Conservation (phyloP, 2,113 vertebrate genomes). For the Pedionomus torquatus region DNA sequence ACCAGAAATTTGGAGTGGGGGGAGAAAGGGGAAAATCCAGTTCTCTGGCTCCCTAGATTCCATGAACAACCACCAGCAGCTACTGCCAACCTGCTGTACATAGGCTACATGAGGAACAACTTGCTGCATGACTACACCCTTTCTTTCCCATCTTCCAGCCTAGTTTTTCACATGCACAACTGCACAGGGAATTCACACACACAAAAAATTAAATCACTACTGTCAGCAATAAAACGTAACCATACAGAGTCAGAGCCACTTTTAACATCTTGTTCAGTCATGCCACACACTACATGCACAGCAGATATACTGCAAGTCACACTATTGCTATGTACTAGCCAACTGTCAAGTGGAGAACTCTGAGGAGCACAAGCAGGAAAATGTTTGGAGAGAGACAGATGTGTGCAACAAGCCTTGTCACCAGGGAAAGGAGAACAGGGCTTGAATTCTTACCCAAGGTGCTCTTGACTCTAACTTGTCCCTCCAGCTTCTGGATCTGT, state of each 20-base stretch:
- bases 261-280: neutral
- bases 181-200: neutral
- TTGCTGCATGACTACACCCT: neutral
- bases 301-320: neutral
- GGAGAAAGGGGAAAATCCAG: neutral
- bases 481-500: neutral
- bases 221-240: neutral
- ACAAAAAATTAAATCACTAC: neutral
- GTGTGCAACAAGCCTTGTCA: neutral
- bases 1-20: neutral
- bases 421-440: neutral
- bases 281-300: rapidly evolving
- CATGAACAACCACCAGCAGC: neutral
- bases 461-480: neutral
- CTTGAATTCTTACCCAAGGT: neutral
- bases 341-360: neutral
- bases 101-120: neutral
- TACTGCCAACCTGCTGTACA: neutral
- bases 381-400: neutral
- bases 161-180: neutral
- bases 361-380: neutral
- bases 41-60: neutral
- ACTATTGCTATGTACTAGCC: rapidly evolving
- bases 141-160: neutral
- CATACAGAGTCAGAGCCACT: neutral